A percentile compares a stretch with the other conserved stretches of the same genome.
phyloP scores from a whole-genome alignment of 2,113 vertebrate genomes.

The Amphilophus citrinellus region DNA sequence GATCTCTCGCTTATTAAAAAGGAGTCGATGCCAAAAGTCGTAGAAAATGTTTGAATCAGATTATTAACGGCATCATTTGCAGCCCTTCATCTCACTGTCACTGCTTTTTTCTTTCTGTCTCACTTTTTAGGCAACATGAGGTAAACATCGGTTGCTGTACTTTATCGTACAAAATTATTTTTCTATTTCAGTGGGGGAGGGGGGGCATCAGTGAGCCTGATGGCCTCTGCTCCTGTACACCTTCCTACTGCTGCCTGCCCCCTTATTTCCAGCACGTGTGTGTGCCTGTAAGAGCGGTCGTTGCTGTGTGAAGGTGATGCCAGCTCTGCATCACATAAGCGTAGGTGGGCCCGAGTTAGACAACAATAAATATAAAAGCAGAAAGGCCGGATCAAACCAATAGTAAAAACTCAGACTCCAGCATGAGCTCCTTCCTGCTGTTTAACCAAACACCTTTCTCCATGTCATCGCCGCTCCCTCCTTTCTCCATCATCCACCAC shows the following conservation, averaged over 20 bases:
- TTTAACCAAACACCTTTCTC: not conserved
- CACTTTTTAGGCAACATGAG: conserved; percentile 4
- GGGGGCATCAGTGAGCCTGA: not conserved
- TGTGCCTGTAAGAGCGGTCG: not conserved
- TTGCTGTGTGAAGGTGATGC: not conserved
- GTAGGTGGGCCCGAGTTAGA: conserved; percentile 35
- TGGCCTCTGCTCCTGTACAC: conserved; percentile 31
- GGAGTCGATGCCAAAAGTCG: not conserved
- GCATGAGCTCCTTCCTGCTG: conserved; percentile 24
- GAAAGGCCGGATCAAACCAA: conserved; percentile 21
- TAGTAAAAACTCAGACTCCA: conserved; percentile 6
- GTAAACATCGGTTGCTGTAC: conserved; percentile 9
- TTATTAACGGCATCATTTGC: not conserved
- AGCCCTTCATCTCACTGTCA: conserved; percentile 13
- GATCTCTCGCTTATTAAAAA: not conserved
- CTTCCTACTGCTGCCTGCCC: conserved; percentile 35
- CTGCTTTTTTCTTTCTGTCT: conserved; percentile 11
- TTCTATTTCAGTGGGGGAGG: conserved; percentile 25
- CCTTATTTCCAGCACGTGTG: conserved; percentile 52
- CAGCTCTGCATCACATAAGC: conserved; percentile 20
- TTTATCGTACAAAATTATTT: conserved; percentile 50
- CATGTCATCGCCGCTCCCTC: not conserved
- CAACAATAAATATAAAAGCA: conserved; percentile 28
- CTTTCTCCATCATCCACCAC: not conserved
- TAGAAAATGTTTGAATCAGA: conserved; percentile 1